Evolutionary conservation across 1,140 invertebrate species (phyloP), one percentile per base, ranked within the genome.

Genomic region (Drosophila cardini): DNA sequence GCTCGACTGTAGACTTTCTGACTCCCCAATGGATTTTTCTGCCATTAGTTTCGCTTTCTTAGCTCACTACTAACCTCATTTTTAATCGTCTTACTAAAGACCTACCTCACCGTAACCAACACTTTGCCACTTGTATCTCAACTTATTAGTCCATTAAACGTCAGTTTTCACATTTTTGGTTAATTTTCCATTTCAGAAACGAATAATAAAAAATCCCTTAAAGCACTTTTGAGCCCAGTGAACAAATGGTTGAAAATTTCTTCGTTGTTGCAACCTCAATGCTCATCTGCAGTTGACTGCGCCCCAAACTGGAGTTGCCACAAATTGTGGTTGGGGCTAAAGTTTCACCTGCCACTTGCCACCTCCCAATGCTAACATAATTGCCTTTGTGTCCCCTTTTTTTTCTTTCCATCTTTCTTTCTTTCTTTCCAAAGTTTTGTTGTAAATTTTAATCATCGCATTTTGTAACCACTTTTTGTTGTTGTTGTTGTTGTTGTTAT

Each of bases 251-350:
- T 38, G 50, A 52, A 42, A 38, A 36, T 26, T 58, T 79, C 38
- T 65, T 40, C 34, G 63, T 74, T 61, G 52, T 15, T 43, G 34
- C 81, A 86, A 87, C 83, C 78, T 79, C 81, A 79, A 82, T 82
- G 83, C 61, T 81, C 83, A 82, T 87, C 76, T 86, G 75, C 72
- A 81, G 67, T 86, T 86, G 71, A 80, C 70, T 86, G 82, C 71
- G 21, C 50, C 63, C 16, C 76, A 67, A 42, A 43, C 40, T 55
- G 48, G 2, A 36, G 30, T 3, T 7, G 21, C 40, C 2, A 15
- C 21, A 26, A 26, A 15, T 21, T 21, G 34, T 11, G 36, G 38
- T 21, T 48, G 57, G 21, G 21, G 21, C 57, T 21, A 46, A 21
- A 56, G 38, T 56, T 56, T 42, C 53, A 56, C 53, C 53, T 56